Evolutionary conservation across 2,888 invertebrate genomes (phyloP).

Genomic region (Netelia inedita): DNA sequence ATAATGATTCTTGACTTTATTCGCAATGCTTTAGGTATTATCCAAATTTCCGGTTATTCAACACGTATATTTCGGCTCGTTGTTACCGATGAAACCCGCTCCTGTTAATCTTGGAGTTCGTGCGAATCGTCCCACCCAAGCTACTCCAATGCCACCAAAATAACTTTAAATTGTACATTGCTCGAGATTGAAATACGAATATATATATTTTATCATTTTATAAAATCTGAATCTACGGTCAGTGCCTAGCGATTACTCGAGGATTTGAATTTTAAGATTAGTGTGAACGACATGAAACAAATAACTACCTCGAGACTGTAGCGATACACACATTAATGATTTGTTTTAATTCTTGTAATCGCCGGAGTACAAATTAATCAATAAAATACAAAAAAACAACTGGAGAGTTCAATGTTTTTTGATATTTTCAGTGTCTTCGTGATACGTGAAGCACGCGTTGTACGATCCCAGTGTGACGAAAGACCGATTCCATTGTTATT

Average conservation of each 20-base stretch:
- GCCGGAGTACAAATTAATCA: constrained; percentile 83
- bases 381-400: constrained; percentile 80
- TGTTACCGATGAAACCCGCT: constrained; percentile 90
- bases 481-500: too few relatives aligned
- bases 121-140: constrained; percentile 56
- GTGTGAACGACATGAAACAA: not conserved
- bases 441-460: not conserved
- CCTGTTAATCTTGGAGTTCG: constrained; percentile 69
- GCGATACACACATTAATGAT: constrained; percentile 75
- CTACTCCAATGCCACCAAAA: constrained; percentile 67
- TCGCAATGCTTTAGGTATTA: constrained; percentile 88
- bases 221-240: not conserved
- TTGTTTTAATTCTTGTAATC: constrained; percentile 80
- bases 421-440: constrained; percentile 43
- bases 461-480: too few relatives aligned
- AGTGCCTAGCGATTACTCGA: not conserved
- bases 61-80: constrained; percentile 96
- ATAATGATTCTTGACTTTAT: constrained; percentile 10
- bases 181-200: constrained; percentile 25
- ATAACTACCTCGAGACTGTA: constrained; percentile 42
- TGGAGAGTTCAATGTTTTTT: constrained; percentile 33
- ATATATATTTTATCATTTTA: constrained; percentile 43
- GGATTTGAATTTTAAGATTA: constrained; percentile 20
- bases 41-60: constrained; percentile 98
- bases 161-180: constrained; percentile 48